Conservation (phyloP, 37 sponge, comb jelly and placozoan genomes). For the Oopsacas minuta region DNA sequence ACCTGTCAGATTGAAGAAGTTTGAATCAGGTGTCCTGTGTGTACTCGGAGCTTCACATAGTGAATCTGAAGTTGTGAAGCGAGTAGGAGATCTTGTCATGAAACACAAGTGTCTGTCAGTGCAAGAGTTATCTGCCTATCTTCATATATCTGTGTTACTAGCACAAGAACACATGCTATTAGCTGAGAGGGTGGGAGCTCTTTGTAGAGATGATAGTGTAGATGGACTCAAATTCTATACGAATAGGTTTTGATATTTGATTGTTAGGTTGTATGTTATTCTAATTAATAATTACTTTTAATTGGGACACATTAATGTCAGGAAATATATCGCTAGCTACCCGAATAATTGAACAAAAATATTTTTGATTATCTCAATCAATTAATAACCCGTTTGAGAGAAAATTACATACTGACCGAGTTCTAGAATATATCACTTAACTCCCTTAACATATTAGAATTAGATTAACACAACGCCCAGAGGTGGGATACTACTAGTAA, state of each 20-base stretch:
- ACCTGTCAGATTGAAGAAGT: constrained; percentile 55
- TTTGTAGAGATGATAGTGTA: constrained; percentile 86
- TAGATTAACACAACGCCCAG: too few species aligned
- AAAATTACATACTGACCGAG: too few species aligned
- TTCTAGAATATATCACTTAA: too few species aligned
- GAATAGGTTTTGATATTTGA: constrained; percentile 41
- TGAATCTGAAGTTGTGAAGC: constrained; percentile 38
- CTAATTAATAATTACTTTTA: not conserved
- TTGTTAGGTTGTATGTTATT: not conserved
- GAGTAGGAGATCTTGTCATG: constrained; percentile 26
- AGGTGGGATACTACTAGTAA: too few species aligned
- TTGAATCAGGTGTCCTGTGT: constrained; percentile 84
- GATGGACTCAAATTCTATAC: constrained; percentile 87
- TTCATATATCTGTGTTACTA: constrained; percentile 48
- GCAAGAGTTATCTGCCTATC: constrained; percentile 50
- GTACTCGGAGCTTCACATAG: constrained; percentile 60
- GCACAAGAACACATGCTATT: constrained; percentile 69
- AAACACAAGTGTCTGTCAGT: constrained; percentile 44
- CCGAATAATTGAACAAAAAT: too few species aligned
- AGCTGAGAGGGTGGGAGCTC: constrained; percentile 58
- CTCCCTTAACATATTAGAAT: too few species aligned
- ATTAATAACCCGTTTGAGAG: too few species aligned
- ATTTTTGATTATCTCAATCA: too few species aligned
- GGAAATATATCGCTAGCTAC: too few species aligned
- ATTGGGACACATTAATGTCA: too few species aligned